Conservation (phyloP, 2,797 vertebrate genomes). For the Morus bassanus region DNA sequence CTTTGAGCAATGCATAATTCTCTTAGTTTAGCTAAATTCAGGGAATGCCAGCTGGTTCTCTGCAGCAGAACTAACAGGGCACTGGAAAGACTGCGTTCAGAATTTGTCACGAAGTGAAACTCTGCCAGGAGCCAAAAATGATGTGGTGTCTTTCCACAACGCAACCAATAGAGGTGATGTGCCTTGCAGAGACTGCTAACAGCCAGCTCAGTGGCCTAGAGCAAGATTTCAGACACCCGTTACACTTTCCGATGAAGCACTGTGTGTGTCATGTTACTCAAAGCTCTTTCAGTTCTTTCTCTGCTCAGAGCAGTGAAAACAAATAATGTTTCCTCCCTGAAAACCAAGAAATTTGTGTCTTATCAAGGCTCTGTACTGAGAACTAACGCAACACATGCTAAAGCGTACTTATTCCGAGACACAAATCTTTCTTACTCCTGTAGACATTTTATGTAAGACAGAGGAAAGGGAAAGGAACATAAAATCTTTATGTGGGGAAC, state of each 20-base stretch:
- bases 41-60: not conserved
- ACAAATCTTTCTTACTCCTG: not conserved
- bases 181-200: not conserved
- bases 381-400: not conserved
- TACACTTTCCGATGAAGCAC: not conserved
- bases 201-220: not conserved
- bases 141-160: not conserved
- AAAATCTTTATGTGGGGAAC: not conserved
- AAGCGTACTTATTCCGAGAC: not conserved
- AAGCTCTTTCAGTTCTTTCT: not conserved
- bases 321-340: not conserved
- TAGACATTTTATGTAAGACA: not conserved
- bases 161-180: not conserved
- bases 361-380: not conserved
- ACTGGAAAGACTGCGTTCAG: not conserved
- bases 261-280: not conserved
- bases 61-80: not conserved
- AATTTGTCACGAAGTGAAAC: conserved; percentile 7
- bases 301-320: not conserved
- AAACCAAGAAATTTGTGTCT: not conserved
- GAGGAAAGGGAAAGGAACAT: not conserved
- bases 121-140: not conserved
- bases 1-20: not conserved
- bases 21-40: not conserved
- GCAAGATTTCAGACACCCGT: not conserved